Evolutionary conservation across 2,113 vertebrate genomes (phyloP).

Genomic region (Bos javanicus): DNA sequence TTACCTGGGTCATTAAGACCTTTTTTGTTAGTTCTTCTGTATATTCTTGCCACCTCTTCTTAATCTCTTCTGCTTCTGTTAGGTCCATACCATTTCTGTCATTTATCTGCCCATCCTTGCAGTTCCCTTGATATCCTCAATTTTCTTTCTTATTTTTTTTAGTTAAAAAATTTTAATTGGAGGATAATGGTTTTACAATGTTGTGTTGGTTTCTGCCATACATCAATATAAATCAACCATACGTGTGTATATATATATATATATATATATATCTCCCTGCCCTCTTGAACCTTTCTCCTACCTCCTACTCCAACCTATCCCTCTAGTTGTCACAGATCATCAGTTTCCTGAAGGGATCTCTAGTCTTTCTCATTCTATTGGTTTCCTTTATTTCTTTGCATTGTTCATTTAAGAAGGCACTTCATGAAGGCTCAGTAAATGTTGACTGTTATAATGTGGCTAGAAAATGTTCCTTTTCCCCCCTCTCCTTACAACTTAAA

Average conservation of each 20-base stretch:
- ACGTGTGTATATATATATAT: background rate
- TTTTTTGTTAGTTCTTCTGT: background rate
- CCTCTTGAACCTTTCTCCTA: background rate
- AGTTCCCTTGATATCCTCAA: background rate
- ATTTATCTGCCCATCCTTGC: background rate
- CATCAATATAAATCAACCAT: background rate
- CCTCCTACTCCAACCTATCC: background rate
- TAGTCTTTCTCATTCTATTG: background rate
- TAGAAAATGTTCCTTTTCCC: background rate
- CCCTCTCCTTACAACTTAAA: background rate
- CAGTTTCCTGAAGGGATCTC: background rate
- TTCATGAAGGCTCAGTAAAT: background rate
- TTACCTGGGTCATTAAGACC: background rate
- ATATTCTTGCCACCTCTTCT: background rate
- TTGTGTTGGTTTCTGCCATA: background rate
- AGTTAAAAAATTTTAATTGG: background rate
- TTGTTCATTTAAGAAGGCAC: background rate
- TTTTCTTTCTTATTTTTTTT: background rate
- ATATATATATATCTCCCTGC: background rate
- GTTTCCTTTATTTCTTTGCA: background rate
- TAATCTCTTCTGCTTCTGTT: background rate
- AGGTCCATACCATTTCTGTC: background rate
- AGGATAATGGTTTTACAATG: background rate
- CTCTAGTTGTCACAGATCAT: background rate
- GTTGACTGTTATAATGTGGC: background rate